Conservation (phyloP, 1,140 invertebrate genomes). For the Oedothorax gibbosus region DNA sequence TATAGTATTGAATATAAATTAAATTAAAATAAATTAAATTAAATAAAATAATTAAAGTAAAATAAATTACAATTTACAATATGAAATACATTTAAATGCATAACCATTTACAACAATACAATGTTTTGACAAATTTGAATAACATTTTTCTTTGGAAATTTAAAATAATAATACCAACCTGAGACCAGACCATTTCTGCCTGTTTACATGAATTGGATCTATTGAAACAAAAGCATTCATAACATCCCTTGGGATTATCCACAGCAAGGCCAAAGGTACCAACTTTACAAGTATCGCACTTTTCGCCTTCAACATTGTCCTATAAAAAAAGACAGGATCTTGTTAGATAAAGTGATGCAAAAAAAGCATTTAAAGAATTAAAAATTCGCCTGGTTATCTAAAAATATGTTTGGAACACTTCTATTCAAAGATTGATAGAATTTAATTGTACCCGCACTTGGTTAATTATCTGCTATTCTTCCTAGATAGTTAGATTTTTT, state of each 20-base stretch:
- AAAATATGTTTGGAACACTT: too few species aligned
- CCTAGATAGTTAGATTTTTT: too few species aligned
- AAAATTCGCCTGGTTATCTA: background rate
- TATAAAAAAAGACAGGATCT: constrained; percentile 65
- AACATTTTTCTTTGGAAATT: too few species aligned
- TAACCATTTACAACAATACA: background rate
- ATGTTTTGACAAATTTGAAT: background rate
- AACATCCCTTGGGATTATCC: constrained; percentile 83
- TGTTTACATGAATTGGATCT: constrained; percentile 81
- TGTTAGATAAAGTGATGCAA: constrained; percentile 8
- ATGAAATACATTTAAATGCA: background rate
- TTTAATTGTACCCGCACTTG: too few species aligned
- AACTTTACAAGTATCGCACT: constrained; percentile 85
- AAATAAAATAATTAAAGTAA: too few species aligned
- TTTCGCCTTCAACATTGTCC: constrained; percentile 82
- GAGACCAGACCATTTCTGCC: constrained; percentile 81
- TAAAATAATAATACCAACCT: constrained; percentile 66
- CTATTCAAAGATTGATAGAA: too few species aligned
- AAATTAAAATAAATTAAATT: too few species aligned
- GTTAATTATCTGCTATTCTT: too few species aligned
- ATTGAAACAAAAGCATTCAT: constrained; percentile 90
- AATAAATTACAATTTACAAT: background rate
- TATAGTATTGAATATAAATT: too few species aligned
- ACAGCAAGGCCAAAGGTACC: constrained; percentile 82
- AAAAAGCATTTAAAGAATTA: background rate